A percentile compares a stretch with the other conserved stretches of the same genome.
Conservation (phyloP, 1,140 invertebrate genomes). For the Brachionus manjavacas region DNA sequence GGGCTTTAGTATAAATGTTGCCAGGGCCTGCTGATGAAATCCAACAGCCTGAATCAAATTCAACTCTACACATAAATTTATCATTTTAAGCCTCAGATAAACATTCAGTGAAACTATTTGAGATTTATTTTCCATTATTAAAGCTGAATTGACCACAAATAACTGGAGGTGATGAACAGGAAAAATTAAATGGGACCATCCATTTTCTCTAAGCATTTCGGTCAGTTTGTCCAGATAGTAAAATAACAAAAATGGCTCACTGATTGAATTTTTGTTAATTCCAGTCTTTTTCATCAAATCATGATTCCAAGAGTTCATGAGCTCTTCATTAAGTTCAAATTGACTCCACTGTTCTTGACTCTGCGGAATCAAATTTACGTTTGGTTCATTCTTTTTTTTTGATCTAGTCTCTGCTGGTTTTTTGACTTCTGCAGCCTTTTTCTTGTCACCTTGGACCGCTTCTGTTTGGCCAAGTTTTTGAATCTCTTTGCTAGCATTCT, state of each 20-base stretch:
- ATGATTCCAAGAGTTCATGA: conserved; percentile 4
- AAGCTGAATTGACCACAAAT: conserved; percentile 13
- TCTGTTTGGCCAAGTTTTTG: conserved; percentile 5
- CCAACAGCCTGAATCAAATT: conserved; percentile 29
- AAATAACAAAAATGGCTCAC: conserved; percentile 19
- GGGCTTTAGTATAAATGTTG: background rate
- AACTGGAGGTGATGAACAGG: conserved; percentile 21
- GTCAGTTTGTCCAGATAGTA: conserved; percentile 11
- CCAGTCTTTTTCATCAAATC: conserved; percentile 38
- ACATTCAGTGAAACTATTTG: conserved; percentile 14
- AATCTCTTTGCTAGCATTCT: background rate
- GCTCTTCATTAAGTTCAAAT: conserved; percentile 10
- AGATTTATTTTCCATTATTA: background rate
- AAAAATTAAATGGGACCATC: conserved; percentile 12
- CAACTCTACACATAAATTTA: conserved; percentile 20
- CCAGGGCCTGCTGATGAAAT: conserved; percentile 23
- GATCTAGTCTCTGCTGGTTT: background rate
- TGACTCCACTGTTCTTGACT: conserved; percentile 12
- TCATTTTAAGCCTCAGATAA: conserved; percentile 1
- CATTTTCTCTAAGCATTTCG: background rate
- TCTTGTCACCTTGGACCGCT: background rate
- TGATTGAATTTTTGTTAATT: conserved; percentile 1
- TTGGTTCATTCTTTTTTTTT: conserved; percentile 1
- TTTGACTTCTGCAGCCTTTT: background rate
- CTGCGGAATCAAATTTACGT: background rate